Conservation (phyloP, 2,888 invertebrate species). For the Rutpela maculata region DNA sequence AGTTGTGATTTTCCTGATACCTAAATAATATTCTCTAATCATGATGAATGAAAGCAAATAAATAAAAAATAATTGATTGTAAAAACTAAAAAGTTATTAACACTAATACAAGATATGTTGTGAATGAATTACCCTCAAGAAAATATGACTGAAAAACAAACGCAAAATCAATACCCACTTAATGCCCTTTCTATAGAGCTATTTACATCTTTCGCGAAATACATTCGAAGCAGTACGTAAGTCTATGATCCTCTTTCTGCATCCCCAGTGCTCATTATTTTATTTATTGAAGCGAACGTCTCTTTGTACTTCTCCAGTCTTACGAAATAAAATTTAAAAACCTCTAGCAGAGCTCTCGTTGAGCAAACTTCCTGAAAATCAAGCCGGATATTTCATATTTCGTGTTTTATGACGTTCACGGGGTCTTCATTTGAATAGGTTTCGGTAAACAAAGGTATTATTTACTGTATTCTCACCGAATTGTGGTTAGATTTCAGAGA, state of each 20-base stretch:
- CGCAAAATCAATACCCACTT: not conserved
- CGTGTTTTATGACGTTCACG: not conserved
- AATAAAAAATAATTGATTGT: no score
- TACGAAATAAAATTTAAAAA: conserved; percentile 26
- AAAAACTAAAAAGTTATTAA: no score
- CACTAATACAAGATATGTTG: no score
- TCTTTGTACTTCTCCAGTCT: conserved; percentile 42
- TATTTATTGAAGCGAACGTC: conserved; percentile 50
- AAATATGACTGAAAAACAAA: not conserved
- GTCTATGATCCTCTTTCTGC: conserved; percentile 9
- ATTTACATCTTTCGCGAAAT: conserved; percentile 8
- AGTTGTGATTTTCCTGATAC: no score
- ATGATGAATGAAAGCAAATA: no score
- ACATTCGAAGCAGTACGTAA: conserved; percentile 10
- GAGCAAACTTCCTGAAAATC: conserved; percentile 19
- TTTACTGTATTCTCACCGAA: not conserved
- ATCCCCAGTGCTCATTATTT: conserved; percentile 52
- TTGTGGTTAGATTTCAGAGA: not conserved
- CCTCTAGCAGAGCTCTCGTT: not conserved
- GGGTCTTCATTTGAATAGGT: conserved; percentile 15
- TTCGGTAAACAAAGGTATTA: not conserved
- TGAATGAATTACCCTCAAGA: not conserved
- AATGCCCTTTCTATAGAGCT: not conserved
- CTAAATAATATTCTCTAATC: no score
- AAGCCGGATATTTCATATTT: conserved; percentile 10